A percentile compares a stretch with the other conserved stretches of the same genome.
These are phyloP conservation scores for Polymixis lichenea DNA, from an alignment of 2,888 invertebrate genomes.

Conservation along the genomic window DNA sequence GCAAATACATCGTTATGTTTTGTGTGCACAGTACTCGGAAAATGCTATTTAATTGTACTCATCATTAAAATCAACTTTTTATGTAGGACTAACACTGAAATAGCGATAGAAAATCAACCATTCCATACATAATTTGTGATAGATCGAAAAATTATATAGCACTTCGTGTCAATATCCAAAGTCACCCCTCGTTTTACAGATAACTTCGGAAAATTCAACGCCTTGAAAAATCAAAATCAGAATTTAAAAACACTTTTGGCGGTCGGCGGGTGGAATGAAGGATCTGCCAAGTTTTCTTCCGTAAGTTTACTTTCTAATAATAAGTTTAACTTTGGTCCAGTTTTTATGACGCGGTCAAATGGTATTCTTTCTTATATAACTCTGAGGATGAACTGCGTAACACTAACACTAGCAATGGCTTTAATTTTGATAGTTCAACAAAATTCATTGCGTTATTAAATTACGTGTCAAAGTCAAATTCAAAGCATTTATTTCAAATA, in stretches of 20 bases:
- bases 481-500: no score
- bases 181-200: conserved; percentile 72
- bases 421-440: no score
- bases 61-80: not conserved
- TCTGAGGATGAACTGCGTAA: no score
- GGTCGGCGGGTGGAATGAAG: conserved; percentile 93
- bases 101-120: not conserved
- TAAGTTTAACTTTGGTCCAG: conserved; percentile 27
- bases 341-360: not conserved
- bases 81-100: not conserved
- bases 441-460: no score
- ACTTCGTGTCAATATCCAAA: not conserved
- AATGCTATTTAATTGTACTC: no score
- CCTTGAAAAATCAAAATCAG: conserved; percentile 88
- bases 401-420: no score
- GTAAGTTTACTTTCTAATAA: conserved; percentile 76
- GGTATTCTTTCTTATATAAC: not conserved
- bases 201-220: conserved; percentile 89
- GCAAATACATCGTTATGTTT: no score
- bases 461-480: no score
- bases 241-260: conserved; percentile 91
- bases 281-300: conserved; percentile 90
- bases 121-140: not conserved
- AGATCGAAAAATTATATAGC: not conserved
- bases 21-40: no score